Percentiles rank a stretch among this genome's conserved stretches.
phyloP scores from a whole-genome alignment of 2,797 vertebrate genomes.

The Diglossa cyanea region DNA sequence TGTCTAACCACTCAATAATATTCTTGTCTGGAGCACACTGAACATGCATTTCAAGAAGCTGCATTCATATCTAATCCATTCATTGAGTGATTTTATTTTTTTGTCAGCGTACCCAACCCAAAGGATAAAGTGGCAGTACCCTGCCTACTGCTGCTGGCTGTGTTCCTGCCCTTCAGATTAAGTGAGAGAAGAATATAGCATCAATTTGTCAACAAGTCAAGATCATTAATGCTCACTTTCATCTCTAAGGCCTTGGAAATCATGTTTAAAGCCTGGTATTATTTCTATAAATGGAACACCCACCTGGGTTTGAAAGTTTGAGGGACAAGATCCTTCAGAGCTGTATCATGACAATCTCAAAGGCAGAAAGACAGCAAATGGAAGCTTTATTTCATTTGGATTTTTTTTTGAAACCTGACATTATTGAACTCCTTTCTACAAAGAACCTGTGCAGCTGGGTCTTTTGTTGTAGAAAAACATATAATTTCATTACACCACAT shows the following conservation, averaged over 20 bases:
- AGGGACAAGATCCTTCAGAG: background rate
- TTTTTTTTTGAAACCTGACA: background rate
- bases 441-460: background rate
- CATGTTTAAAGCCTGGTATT: background rate
- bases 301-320: background rate
- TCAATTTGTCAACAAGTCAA: background rate
- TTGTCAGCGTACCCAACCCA: background rate
- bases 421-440: background rate
- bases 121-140: background rate
- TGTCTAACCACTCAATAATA: background rate
- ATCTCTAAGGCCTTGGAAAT: background rate
- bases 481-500: background rate
- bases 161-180: background rate
- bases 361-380: background rate
- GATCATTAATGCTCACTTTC: background rate
- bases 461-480: background rate
- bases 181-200: background rate
- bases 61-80: background rate
- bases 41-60: background rate
- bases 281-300: background rate
- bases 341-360: background rate
- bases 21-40: constrained; percentile 8
- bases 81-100: background rate
- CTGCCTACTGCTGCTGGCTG: background rate
- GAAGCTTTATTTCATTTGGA: background rate